phyloP scores from a whole-genome alignment of 2,888 invertebrate genomes.

The Himalopsyche tibetana region DNA sequence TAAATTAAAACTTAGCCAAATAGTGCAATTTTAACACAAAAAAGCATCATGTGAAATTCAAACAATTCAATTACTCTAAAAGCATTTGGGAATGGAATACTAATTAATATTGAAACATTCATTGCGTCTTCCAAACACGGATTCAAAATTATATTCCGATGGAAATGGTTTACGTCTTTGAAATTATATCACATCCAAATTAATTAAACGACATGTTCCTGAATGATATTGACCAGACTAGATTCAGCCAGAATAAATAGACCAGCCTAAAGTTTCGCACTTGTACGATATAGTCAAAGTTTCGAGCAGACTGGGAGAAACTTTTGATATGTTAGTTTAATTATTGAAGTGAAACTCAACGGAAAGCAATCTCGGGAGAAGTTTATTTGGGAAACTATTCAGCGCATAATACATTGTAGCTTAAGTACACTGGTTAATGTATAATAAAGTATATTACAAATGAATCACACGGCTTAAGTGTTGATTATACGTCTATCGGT shows the following conservation, averaged over 20 bases:
- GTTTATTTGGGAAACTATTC: slow-evolving; percentile 26
- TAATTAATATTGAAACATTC: too few relatives aligned
- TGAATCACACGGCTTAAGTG: background rate
- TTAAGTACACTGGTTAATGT: background rate
- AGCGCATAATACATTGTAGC: background rate
- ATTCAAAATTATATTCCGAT: too few relatives aligned
- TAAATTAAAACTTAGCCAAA: too few relatives aligned
- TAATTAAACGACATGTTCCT: slow-evolving; percentile 16
- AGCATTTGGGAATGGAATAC: too few relatives aligned
- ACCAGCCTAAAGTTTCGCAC: slow-evolving; percentile 47
- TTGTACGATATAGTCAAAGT: slow-evolving; percentile 39
- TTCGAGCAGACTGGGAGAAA: slow-evolving; percentile 25
- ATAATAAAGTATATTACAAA: background rate
- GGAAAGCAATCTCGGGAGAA: slow-evolving; percentile 27
- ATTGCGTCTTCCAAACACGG: too few relatives aligned
- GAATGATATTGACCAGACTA: slow-evolving; percentile 52
- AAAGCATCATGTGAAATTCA: too few relatives aligned
- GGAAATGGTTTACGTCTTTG: too few relatives aligned
- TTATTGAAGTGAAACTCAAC: slow-evolving; percentile 48
- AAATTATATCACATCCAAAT: background rate
- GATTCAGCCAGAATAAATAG: slow-evolving; percentile 45
- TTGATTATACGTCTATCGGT: background rate
- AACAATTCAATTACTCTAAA: too few relatives aligned
- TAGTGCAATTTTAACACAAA: too few relatives aligned
- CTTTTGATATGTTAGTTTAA: slow-evolving; percentile 53